Percentiles rank a stretch among this genome's conserved stretches.
Evolutionary conservation across 2,888 invertebrate species (phyloP).

Genomic region (Hartigia nigra): DNA sequence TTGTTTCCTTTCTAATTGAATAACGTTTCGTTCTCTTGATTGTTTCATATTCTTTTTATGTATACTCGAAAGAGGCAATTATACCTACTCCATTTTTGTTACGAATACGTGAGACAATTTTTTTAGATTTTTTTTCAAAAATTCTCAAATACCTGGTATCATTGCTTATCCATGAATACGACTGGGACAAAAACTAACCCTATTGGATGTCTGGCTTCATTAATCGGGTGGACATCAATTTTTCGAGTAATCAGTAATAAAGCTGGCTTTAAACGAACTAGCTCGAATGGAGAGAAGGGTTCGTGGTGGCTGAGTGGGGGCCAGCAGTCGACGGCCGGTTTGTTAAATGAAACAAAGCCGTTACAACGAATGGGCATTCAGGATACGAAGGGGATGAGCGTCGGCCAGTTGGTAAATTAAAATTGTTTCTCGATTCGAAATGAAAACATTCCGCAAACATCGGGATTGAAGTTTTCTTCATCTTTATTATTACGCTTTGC

Average conservation of each 20-base stretch:
- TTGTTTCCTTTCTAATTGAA: not conserved
- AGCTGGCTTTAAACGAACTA: conserved; percentile 55
- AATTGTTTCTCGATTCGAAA: conserved; percentile 56
- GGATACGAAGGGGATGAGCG: conserved; percentile 21
- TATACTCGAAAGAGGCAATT: not conserved
- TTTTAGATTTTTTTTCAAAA: not conserved
- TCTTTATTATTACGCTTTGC: conserved; percentile 3
- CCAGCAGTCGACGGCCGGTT: conserved; percentile 47
- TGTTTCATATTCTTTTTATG: not conserved
- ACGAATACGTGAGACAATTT: not conserved
- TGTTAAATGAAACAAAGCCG: conserved; percentile 62
- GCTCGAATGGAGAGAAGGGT: conserved; percentile 20
- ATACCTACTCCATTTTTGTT: not conserved
- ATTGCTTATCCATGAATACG: not conserved
- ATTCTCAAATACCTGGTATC: not conserved
- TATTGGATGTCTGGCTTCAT: conserved; percentile 44
- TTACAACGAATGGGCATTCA: conserved; percentile 59
- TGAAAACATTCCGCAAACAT: conserved; percentile 44
- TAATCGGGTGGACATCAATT: conserved; percentile 54
- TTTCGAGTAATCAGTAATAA: conserved; percentile 62
- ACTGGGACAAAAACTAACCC: not conserved
- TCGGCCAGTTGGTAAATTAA: conserved; percentile 49
- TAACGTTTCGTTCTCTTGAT: not conserved
- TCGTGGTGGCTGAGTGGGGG: conserved; percentile 8
- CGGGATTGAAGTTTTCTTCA: conserved; percentile 10